A percentile compares a stretch with the other conserved stretches of the same genome.
These are phyloP conservation scores for Sepiola atlantica DNA, from an alignment of 2,888 invertebrate species.

Conservation along the genomic window DNA sequence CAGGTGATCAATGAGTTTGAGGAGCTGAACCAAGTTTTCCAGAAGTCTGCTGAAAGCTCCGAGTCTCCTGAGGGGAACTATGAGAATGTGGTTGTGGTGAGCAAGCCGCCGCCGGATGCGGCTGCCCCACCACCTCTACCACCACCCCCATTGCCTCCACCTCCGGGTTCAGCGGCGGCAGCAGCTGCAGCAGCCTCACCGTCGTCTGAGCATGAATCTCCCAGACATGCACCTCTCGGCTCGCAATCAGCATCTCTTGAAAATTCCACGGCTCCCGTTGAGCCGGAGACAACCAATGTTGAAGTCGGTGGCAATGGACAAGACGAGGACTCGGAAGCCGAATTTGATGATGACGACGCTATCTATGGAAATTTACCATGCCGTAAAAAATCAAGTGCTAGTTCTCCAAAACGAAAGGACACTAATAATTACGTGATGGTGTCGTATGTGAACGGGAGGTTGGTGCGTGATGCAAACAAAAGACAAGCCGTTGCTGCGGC, in stretches of 20 bases:
- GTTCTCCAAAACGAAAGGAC: constrained; percentile 6
- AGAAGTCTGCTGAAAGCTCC: constrained; percentile 50
- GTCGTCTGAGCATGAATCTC: neutral
- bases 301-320: neutral
- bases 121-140: constrained; percentile 7
- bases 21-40: constrained; percentile 64
- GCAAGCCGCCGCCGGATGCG: neutral
- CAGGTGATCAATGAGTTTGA: constrained; percentile 68
- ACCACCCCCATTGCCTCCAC: constrained; percentile 39
- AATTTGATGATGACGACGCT: constrained; percentile 33
- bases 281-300: neutral
- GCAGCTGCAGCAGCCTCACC: neutral
- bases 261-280: neutral
- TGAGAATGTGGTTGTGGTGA: constrained; percentile 45
- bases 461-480: constrained; percentile 44
- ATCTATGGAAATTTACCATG: constrained; percentile 40
- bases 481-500: neutral
- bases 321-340: constrained; percentile 24
- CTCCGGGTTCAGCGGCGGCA: constrained; percentile 14
- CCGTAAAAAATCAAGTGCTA: constrained; percentile 37
- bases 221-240: constrained; percentile 18
- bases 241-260: neutral
- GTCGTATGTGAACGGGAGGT: constrained; percentile 25
- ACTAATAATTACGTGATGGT: constrained; percentile 43
- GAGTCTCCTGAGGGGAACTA: constrained; percentile 41